Conservation (phyloP, 2,797 vertebrate genomes). For the Argya squamiceps region DNA sequence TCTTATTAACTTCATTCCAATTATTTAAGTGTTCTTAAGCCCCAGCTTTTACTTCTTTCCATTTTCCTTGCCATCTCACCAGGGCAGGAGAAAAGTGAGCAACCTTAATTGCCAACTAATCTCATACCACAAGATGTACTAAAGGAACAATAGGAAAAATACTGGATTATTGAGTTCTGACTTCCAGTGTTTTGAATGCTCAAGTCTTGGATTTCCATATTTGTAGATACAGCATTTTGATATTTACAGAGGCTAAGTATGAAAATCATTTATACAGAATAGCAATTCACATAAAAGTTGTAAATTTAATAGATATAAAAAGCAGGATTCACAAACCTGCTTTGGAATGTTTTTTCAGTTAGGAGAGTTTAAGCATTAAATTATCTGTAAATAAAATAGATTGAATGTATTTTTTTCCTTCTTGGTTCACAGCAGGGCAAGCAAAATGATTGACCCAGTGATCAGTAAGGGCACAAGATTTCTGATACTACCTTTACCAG, state of each 20-base stretch:
- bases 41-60: neutral
- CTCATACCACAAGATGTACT: neutral
- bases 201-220: neutral
- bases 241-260: neutral
- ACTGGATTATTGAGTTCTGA: neutral
- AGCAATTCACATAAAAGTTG: neutral
- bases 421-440: neutral
- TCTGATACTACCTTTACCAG: neutral
- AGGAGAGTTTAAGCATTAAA: neutral
- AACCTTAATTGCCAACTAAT: neutral
- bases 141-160: neutral
- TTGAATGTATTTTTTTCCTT: neutral
- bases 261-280: neutral
- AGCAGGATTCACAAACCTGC: neutral
- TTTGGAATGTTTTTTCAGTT: neutral
- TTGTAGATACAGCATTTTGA: neutral
- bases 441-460: neutral
- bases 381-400: neutral
- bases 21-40: neutral
- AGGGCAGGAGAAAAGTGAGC: neutral
- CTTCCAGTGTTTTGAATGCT: neutral
- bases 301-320: neutral
- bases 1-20: neutral
- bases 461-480: neutral
- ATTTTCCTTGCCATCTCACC: neutral